Conservation (phyloP, 2,797 vertebrate genomes). For the Sus cebifrons region DNA sequence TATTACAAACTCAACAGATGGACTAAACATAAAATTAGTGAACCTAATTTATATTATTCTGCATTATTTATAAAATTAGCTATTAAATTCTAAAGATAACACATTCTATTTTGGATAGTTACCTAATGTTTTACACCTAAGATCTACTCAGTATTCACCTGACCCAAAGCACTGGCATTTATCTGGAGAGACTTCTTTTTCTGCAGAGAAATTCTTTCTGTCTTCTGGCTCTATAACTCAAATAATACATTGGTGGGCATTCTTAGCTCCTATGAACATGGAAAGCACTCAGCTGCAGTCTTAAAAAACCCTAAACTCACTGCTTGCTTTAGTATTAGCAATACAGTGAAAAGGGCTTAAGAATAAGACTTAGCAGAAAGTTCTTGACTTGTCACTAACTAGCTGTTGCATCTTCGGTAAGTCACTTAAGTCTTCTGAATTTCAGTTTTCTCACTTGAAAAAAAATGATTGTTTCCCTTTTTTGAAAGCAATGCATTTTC, state of each 20-base stretch:
- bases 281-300: neutral
- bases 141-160: neutral
- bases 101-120: neutral
- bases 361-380: neutral
- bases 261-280: neutral
- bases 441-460: neutral
- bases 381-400: neutral
- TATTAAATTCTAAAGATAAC: neutral
- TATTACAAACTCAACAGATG: neutral
- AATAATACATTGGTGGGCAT: neutral
- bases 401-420: neutral
- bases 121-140: neutral
- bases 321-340: neutral
- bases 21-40: neutral
- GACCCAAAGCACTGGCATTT: neutral
- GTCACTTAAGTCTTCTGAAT: neutral
- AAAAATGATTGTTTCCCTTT: slow-evolving; percentile 10
- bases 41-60: neutral
- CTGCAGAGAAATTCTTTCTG: neutral
- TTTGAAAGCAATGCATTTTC: neutral
- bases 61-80: neutral
- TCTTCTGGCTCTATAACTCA: neutral
- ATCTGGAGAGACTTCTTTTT: neutral
- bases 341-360: neutral
- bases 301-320: neutral